A percentile compares a stretch with the other conserved stretches of the same genome.
phyloP scores from a whole-genome alignment of 2,888 invertebrate species.

The Crepidodera aurea region DNA sequence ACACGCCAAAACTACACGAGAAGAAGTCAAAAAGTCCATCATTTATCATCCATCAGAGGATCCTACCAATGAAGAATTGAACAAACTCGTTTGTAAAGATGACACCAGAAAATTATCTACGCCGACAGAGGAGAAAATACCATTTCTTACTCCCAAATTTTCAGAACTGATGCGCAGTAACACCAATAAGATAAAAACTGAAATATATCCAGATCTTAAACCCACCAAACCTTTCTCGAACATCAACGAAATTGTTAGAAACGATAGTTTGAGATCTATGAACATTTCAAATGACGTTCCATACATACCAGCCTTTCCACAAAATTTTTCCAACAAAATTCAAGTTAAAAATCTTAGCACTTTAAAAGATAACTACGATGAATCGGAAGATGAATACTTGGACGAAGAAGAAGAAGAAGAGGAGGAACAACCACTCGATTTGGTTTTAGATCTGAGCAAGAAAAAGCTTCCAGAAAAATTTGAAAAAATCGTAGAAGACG shows the following conservation, averaged over 20 bases:
- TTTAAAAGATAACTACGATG: constrained; percentile 65
- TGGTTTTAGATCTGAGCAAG: constrained; percentile 83
- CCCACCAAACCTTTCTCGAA: constrained; percentile 48
- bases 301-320: constrained; percentile 35
- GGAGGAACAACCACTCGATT: constrained; percentile 55
- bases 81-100: constrained; percentile 64
- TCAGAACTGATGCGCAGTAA: constrained; percentile 34
- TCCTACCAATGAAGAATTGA: constrained; percentile 78
- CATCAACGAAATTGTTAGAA: constrained; percentile 46
- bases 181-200: constrained; percentile 35
- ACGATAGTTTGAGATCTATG: constrained; percentile 48
- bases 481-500: constrained; percentile 47
- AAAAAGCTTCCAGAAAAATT: constrained; percentile 64
- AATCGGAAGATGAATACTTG: constrained; percentile 50
- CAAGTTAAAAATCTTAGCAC: constrained; percentile 69
- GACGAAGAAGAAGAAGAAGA: constrained; percentile 42
- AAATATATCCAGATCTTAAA: constrained; percentile 46
- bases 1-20: constrained; percentile 84
- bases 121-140: constrained; percentile 49
- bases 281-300: constrained; percentile 45
- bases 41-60: constrained; percentile 89
- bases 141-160: constrained; percentile 55
- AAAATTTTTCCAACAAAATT: constrained; percentile 49
- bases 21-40: constrained; percentile 88
- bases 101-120: constrained; percentile 63